Conservation (phyloP, 2,113 vertebrate genomes). For the Pygoscelis adeliae region DNA sequence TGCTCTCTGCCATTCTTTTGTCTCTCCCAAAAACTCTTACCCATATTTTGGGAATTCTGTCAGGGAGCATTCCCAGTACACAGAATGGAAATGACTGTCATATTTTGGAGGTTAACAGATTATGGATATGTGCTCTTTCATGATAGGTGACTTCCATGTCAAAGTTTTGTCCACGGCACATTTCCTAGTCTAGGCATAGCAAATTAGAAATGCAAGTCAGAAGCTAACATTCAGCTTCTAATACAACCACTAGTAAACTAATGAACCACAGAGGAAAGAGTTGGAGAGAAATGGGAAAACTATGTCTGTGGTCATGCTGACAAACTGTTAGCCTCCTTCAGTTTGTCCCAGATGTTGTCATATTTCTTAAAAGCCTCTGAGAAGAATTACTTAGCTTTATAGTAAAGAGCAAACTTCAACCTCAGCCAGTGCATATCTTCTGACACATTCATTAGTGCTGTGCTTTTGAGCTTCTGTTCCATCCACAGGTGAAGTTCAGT, state of each 20-base stretch:
- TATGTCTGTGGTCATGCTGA: background rate
- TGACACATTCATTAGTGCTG: background rate
- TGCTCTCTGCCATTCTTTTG: background rate
- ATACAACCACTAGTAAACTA: background rate
- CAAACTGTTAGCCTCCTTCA: background rate
- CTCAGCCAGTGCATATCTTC: background rate
- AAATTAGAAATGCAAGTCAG: background rate
- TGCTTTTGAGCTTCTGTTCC: background rate
- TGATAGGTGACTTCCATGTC: background rate
- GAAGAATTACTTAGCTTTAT: background rate
- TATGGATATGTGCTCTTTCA: background rate
- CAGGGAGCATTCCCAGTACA: background rate
- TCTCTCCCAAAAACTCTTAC: background rate
- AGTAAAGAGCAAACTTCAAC: background rate
- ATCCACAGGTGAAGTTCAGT: background rate
- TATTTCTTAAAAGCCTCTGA: background rate
- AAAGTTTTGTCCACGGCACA: background rate
- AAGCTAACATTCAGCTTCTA: background rate
- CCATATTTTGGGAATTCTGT: background rate
- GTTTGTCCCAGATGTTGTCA: background rate
- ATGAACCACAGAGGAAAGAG: background rate
- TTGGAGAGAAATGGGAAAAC: background rate
- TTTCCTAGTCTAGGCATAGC: background rate
- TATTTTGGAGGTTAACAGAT: background rate
- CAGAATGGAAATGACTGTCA: background rate